Base-by-base conservation (phyloP, 2,797 vertebrate genomes). In the Hydrolagus colliei region DNA sequence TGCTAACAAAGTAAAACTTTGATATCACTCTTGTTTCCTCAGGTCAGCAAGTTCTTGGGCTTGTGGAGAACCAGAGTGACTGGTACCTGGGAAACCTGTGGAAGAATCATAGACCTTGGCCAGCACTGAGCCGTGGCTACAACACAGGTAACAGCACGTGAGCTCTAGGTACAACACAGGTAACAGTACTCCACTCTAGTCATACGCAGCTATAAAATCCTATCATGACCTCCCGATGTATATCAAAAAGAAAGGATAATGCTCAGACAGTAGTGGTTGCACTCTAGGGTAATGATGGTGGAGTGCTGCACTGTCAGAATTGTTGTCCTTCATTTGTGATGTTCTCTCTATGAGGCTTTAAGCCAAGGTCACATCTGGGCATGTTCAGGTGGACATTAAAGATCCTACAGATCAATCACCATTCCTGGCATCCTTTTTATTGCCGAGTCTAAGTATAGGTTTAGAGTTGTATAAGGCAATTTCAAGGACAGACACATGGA, bases 51-150 rank as follows among this genome's bases (percentile, higher is more conserved):
- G 97, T 98, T 87, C 93, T 99, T 88, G 98, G 98, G 87, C 90
- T 99, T 89, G 98, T 99, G 88, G 98, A 99, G 93, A 99, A 99
- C 91, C 98, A 99, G 91, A 99, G 97, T 86, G 98, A 99, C 87
- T 99, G 98, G 98, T 99, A 98, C 92, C 93, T 99, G 86, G 97
- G 98, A 85, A 99, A 99, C 91, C 92, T 99, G 75, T 99, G 98
- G 98, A 99, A 99, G 92, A 99, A 99, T 88, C 98, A 99, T 89
- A 95, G 97, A 0, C 98, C 98, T 0, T 99, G 98, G 97, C 98
- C 97, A 1, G 97, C 97, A 0, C 94, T 98, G 68, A 96, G 97
- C 27, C 92, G 97, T 87, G 98, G 97, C 88, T 99, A 98, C 92
- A 99, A 99, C 91, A 99, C 98, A 86, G 98, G 97, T 98, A 90